Base-by-base conservation (phyloP, 2,113 vertebrate species). In the Nasalis larvatus region DNA sequence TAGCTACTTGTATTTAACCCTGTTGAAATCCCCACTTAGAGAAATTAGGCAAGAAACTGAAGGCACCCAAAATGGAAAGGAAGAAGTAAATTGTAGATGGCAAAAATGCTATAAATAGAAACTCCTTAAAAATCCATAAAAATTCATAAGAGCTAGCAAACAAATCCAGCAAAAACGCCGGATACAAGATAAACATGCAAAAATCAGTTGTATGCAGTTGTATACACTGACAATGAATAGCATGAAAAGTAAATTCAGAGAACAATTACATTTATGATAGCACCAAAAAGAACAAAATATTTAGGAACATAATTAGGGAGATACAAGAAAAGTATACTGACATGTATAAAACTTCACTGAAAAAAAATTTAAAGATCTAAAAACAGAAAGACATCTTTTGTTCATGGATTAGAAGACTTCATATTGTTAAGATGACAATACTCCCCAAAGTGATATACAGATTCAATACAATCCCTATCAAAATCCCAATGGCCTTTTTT, bases 211-310 rank as follows among this genome's bases (percentile, higher is more conserved):
- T 8, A 92, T 1, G 84, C 21, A 8, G 40, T 56, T 93, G 25
- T 42, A 87, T 73, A 95, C 12, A 63, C 27, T 82, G 66, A 74
- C 42, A 80, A 89, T 82, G 27, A 89, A 68, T 18, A 95, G 77
- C 37, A 3, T n/a, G 20, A 85, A 69, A 87, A 86, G 7, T 63
- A 71, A 86, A 47, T 69, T 95, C 32, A 77, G 40, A 94, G 84
- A 87, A 94, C 12, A 84, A 94, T 58, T 81, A 27, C 45, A 87
- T 91, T 90, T 42, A 84, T 32, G 94, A 88, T 11, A 80, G 2
- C n/a, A 93, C n/a, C 27, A 32, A 85, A 95, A 88, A 92, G 42
- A 96, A 78, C 40, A 93, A 87, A 93, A 92, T 77, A 86, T 32
- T 83, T 37, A 91, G 37, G 45, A 76, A 78, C 78, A 45, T 68